Conservation (phyloP, 2,797 vertebrate species). For the Lutjanus campechanus region DNA sequence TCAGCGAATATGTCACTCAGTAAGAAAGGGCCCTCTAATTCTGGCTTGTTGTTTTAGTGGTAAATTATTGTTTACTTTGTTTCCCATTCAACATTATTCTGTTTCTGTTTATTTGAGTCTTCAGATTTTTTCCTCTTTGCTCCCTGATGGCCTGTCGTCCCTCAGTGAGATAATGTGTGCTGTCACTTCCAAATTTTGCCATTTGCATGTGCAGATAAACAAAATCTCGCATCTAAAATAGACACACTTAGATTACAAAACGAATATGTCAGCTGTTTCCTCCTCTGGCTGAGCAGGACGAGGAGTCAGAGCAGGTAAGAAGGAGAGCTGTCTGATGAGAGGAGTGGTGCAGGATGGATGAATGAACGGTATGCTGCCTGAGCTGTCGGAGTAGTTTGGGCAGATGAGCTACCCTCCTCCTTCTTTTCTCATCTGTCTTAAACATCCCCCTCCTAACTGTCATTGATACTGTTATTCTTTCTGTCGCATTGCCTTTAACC, state of each 20-base stretch:
- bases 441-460: constrained; percentile 8
- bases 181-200: background rate
- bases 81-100: background rate
- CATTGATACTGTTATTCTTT: background rate
- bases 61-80: no score
- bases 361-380: constrained; percentile 80
- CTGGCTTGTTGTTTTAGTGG: no score
- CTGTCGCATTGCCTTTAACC: background rate
- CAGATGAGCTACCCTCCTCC: constrained; percentile 39
- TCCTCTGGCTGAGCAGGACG: background rate
- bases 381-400: constrained; percentile 78
- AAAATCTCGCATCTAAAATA: background rate
- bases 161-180: background rate
- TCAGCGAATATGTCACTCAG: no score
- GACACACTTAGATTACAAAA: background rate
- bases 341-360: constrained; percentile 66
- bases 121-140: background rate
- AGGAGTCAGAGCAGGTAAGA: background rate
- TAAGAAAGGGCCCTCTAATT: no score
- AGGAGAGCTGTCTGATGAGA: constrained; percentile 41
- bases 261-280: accelerated
- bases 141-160: no score
- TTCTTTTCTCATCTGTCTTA: background rate
- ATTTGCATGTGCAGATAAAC: constrained; percentile 17
- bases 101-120: background rate